Conservation (phyloP, 2,797 vertebrate species). For the Nasua narica region DNA sequence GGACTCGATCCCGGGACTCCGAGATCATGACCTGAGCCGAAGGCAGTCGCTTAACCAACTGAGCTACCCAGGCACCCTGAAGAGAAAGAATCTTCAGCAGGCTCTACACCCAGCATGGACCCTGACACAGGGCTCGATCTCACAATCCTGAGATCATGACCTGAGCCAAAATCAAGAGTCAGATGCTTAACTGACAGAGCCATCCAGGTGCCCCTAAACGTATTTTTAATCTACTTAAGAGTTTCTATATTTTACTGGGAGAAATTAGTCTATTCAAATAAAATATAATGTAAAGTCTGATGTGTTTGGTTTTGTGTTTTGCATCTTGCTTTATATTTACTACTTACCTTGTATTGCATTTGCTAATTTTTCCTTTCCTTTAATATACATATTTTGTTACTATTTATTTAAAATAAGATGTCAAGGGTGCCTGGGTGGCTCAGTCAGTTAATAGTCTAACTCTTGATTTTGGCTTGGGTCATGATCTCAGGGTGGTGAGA, state of each 20-base stretch:
- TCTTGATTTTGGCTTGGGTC: neutral
- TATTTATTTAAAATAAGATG: constrained; percentile 24
- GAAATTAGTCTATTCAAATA: neutral
- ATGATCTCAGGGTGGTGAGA: neutral
- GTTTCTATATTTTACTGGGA: neutral
- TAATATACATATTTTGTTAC: neutral
- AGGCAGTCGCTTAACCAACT: too few relatives aligned
- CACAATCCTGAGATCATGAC: too few relatives aligned
- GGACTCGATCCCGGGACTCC: too few relatives aligned
- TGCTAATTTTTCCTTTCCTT: neutral
- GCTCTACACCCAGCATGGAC: too few relatives aligned
- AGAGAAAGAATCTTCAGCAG: too few relatives aligned
- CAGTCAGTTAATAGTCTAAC: neutral
- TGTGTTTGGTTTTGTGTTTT: neutral
- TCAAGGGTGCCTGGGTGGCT: neutral
- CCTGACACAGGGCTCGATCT: too few relatives aligned
- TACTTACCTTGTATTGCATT: neutral
- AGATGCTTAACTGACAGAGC: neutral
- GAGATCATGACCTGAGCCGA: too few relatives aligned
- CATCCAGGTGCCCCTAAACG: neutral
- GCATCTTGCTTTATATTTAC: neutral
- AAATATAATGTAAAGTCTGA: neutral
- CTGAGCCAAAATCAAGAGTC: too few relatives aligned
- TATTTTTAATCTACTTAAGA: neutral
- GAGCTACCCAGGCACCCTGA: too few relatives aligned